phyloP scores from a whole-genome alignment of 2,113 vertebrate genomes.

The Urocolius indicus region DNA sequence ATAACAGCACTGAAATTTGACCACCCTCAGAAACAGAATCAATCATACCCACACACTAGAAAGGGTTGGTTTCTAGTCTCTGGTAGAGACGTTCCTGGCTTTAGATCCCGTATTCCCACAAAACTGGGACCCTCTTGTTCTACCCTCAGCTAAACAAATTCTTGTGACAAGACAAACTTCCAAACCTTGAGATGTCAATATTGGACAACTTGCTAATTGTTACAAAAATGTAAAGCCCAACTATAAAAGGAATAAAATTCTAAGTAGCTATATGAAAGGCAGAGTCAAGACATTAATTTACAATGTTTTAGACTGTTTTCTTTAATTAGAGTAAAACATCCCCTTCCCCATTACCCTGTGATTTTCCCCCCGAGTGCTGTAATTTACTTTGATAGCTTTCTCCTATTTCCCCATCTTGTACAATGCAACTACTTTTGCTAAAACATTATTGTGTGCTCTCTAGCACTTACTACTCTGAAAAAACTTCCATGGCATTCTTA shows the following conservation, averaged over 20 bases:
- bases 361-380: neutral
- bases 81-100: neutral
- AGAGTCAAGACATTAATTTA: neutral
- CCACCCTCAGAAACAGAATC: neutral
- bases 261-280: neutral
- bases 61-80: neutral
- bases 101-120: fast-evolving
- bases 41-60: fast-evolving
- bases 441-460: neutral
- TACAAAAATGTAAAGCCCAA: neutral
- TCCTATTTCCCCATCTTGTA: neutral
- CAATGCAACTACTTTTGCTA: neutral
- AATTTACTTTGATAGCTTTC: neutral
- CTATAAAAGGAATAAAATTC: neutral
- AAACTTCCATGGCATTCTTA: neutral
- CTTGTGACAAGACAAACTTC: neutral
- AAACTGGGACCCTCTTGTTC: neutral
- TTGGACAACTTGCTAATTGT: neutral
- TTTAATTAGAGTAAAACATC: neutral
- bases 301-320: neutral
- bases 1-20: neutral
- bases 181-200: neutral
- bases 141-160: neutral
- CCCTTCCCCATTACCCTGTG: neutral
- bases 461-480: neutral